Base-by-base conservation (phyloP, 2,113 vertebrate species). In the Suncus etruscus region DNA sequence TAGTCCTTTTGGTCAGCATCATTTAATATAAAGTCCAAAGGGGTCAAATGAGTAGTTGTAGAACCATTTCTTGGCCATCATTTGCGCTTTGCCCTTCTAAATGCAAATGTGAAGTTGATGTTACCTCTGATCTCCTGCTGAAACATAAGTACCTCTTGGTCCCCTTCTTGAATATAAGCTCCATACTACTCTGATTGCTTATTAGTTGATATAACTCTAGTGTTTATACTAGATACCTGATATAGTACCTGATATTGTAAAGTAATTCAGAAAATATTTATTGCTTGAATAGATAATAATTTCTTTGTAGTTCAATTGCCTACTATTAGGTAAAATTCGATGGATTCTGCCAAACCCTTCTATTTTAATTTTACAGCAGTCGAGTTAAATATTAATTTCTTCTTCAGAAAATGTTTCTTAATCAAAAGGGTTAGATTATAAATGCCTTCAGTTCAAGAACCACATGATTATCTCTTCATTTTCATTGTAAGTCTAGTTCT, bases 341-440 rank as follows among this genome's bases (percentile, higher is more conserved):
- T 8, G 31, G 48, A 27, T 58, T 80, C 39, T 86, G 3, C 11
- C 63, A 90, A 83, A 84, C 15, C 75, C 20, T 74, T 45, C 65
- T 63, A 79, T 15, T 11, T 68, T 29, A 39, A 1, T 15, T 86
- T 6, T 8, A 83, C 20, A 39, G 1, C 29, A 85, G 51, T 16
- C 45, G 16, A 80, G 3, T 85, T 54, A 90, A 91, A 76, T 6
- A 76, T 68, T 24, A 63, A 3, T 29, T 31, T 27, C 39, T 79
- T 66, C 77, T 85, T 70, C 39, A 92, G 22, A 80, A 94, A 92
- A 86, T 2, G 11, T 12, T 86, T 27, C 48, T 11, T 89, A 50
- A 92, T 54, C 47, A 48, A 74, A 87, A 87, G 6, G 1, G 29
- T 68, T 63, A 68, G 39, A 39, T 39, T 3, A 39, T 39, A 39